phyloP scores from a whole-genome alignment of 1,140 invertebrate species.

The Homarus americanus region DNA sequence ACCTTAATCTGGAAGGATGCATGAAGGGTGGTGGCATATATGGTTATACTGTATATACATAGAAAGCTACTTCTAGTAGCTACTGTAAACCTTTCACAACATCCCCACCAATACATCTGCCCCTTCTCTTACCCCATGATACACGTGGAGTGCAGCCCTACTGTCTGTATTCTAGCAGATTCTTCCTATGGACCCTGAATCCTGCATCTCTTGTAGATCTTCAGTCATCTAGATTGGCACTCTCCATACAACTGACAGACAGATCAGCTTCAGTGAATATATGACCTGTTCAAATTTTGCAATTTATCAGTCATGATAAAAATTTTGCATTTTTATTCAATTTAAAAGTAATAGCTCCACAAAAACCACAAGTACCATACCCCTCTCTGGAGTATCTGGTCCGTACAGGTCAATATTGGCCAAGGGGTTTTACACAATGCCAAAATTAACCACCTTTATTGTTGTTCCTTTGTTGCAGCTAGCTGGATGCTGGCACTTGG shows the following conservation, averaged over 20 bases:
- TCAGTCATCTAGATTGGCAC: slow-evolving; percentile 8
- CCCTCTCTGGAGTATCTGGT: not conserved
- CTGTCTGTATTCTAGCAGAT: not conserved
- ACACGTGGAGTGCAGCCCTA: not conserved
- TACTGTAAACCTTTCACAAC: slow-evolving; percentile 8
- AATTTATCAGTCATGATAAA: not conserved
- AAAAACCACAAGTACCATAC: not conserved
- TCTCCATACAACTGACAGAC: not conserved
- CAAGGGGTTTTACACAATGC: slow-evolving; percentile 4
- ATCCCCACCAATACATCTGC: slow-evolving; percentile 1
- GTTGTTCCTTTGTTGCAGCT: slow-evolving; percentile 57
- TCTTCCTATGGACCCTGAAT: not conserved
- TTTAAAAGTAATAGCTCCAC: not conserved
- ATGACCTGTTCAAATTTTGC: not conserved
- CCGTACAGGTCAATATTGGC: slow-evolving; percentile 2
- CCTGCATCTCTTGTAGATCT: slow-evolving; percentile 10
- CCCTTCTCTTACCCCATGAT: slow-evolving; percentile 14
- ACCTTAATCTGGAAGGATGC: slow-evolving; percentile 39
- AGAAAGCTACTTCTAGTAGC: not conserved
- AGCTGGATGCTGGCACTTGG: slow-evolving; percentile 51
- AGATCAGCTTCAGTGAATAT: not conserved
- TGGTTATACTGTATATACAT: not conserved
- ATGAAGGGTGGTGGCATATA: slow-evolving; percentile 37
- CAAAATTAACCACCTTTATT: slow-evolving; percentile 27
- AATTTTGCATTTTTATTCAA: not conserved